These are phyloP conservation scores for Nasonovia ribisnigri DNA, from an alignment of 2,888 invertebrate species.

Conservation along the genomic window DNA sequence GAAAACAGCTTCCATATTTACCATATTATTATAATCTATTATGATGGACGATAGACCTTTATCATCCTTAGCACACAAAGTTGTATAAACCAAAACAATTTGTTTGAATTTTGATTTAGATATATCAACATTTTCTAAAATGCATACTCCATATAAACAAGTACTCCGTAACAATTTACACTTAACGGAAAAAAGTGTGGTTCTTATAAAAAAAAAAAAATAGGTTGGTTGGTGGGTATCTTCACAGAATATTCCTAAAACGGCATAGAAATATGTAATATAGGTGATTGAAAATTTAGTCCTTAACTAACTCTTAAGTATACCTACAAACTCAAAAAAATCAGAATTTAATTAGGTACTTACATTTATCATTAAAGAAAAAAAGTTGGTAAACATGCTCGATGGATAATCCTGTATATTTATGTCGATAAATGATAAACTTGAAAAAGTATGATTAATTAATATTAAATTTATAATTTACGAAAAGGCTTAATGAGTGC, in stretches of 20 bases:
- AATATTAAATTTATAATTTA: not conserved
- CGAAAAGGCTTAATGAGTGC: not conserved
- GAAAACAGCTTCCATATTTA: too few relatives aligned
- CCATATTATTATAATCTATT: not conserved
- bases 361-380: not conserved
- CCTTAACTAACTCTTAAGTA: too few relatives aligned
- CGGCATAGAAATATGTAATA: not conserved
- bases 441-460: not conserved
- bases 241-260: not conserved
- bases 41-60: not conserved
- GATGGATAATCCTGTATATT: not conserved
- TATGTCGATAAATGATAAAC: not conserved
- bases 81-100: not conserved
- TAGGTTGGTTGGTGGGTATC: not conserved
- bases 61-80: not conserved
- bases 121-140: not conserved
- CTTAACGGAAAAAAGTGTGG: rapidly evolving
- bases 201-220: not conserved
- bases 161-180: not conserved
- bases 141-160: not conserved
- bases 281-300: not conserved
- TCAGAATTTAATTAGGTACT: not conserved
- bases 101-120: not conserved
- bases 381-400: not conserved
- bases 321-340: not conserved